Evolutionary conservation across 2,888 invertebrate genomes (phyloP), one percentile per base, ranked within the genome.

Genomic region (Drosophila helvetica): DNA sequence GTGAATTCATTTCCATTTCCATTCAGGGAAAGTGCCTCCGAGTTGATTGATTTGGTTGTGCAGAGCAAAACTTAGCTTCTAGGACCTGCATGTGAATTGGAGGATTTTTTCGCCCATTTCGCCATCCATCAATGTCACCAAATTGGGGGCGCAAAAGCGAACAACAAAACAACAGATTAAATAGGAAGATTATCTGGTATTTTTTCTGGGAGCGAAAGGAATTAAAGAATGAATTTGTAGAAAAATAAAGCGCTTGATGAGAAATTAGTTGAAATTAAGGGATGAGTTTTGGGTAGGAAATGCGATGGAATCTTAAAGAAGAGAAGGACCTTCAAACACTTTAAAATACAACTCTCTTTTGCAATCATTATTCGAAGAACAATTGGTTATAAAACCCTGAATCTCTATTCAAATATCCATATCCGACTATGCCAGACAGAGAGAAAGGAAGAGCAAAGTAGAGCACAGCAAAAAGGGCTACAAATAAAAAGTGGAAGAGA

Each of bases 71-170:
- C 57, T 19, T 52, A 53, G 51, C 57, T 63, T 51, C 48, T 33
- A 30, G 42, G 53, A 22, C 51, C 43, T 38, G 59, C 33, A 25
- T 56, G 55, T 9, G 27, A 47, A 18, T 30, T 27, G 25, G 55
- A 46, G 22, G 5, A 22, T 18, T 45, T 27, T 33, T 61, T 25
- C 18, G 25, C 8, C 42, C 53, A 48, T 10, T 54, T 25, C 25
- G 25, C 33, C 62, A 70, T 70, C 70, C 52, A 70, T 70, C 70
- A 70, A 47, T 63, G 70, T 70, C 70, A 53, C 27, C 3, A 10
- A 19, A 38, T 53, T 18, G 55, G 19, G 45, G 12, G 30, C 18
- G 33, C n/a, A 25, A 33, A 15, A 12, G 30, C 50, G 22, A 17
- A 12, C n/a, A 62, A 9, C 15, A 25, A 12, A 9, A 19, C n/a